phyloP scores from a whole-genome alignment of 2,113 vertebrate species.

The Nipponia nippon region DNA sequence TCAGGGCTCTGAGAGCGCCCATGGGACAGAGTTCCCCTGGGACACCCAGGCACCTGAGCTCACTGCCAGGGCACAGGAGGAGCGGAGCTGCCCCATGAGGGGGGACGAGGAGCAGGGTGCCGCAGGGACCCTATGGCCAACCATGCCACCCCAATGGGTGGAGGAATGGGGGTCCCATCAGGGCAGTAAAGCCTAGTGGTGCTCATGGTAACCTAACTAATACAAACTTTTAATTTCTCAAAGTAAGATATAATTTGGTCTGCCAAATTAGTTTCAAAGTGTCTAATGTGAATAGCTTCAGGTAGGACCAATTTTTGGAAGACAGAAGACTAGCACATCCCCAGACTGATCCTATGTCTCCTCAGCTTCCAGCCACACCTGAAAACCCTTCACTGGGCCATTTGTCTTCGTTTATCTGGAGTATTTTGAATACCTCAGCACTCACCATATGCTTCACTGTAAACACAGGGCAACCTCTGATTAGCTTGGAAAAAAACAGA shows the following conservation, averaged over 20 bases:
- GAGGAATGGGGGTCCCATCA: background rate
- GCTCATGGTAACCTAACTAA: background rate
- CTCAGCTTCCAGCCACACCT: background rate
- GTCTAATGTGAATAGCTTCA: background rate
- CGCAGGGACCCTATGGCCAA: background rate
- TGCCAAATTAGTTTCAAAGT: background rate
- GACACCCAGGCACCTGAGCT: background rate
- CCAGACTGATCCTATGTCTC: background rate
- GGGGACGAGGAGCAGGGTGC: background rate
- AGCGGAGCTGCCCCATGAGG: background rate
- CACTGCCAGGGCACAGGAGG: background rate
- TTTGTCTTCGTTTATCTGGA: background rate
- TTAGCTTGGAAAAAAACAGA: background rate
- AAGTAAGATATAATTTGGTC: background rate
- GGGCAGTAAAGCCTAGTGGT: background rate
- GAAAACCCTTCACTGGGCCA: background rate
- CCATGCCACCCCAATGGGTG: rapidly evolving
- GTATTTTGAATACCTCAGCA: background rate
- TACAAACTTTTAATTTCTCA: background rate
- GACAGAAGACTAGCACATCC: background rate
- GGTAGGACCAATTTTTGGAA: background rate
- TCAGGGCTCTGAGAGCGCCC: background rate
- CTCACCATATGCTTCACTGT: background rate
- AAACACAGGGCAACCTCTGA: background rate
- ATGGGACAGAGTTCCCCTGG: background rate